Percentiles rank a stretch among this genome's conserved stretches.
These are phyloP conservation scores for Calyptommatus sinebrachiatus DNA, from an alignment of 2,113 vertebrate species.

Conservation along the genomic window DNA sequence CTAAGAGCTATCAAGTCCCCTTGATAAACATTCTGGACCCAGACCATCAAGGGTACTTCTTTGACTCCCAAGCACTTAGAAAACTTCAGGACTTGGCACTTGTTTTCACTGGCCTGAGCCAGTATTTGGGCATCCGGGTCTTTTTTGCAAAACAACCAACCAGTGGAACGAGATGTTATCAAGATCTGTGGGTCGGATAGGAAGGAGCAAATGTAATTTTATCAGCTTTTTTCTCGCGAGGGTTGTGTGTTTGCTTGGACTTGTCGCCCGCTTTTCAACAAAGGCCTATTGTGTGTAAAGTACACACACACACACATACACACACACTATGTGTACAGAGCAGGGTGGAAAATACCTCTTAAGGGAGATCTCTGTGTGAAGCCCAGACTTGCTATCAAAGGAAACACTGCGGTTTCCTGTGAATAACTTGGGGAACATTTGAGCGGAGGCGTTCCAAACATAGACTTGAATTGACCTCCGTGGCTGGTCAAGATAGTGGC, in stretches of 20 bases:
- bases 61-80: too few relatives aligned
- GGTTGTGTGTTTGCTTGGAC: background rate
- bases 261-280: background rate
- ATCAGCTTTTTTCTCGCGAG: background rate
- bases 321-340: background rate
- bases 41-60: too few relatives aligned
- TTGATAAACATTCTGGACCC: too few relatives aligned
- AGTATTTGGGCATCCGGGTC: background rate
- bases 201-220: background rate
- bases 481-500: background rate
- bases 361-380: slow-evolving; percentile 3
- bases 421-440: background rate
- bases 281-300: background rate
- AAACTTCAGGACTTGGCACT: too few relatives aligned
- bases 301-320: too few relatives aligned
- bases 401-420: slow-evolving; percentile 10
- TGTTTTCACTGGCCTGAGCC: background rate
- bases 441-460: too few relatives aligned
- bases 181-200: background rate
- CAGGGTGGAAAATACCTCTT: slow-evolving; percentile 14
- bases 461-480: background rate
- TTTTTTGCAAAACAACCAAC: background rate
- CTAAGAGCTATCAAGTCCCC: too few relatives aligned
- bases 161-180: background rate
- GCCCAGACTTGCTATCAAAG: background rate